Evolutionary conservation across 2,888 invertebrate genomes (phyloP).

Genomic region (Acrobeloides nanus): DNA sequence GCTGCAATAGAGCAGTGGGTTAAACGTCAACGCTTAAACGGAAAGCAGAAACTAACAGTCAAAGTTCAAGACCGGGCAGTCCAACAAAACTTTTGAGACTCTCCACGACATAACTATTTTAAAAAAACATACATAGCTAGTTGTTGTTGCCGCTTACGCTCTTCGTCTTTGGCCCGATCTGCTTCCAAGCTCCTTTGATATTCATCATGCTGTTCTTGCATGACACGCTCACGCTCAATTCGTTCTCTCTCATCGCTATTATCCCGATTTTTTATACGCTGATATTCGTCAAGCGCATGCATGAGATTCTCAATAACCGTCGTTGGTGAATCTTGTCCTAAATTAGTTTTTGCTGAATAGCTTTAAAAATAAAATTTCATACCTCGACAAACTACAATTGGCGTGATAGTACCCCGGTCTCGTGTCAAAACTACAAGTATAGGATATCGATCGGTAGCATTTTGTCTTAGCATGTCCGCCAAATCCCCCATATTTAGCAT

Average conservation of each 20-base stretch:
- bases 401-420: slow-evolving; percentile 25
- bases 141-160: slow-evolving; percentile 23
- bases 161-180: slow-evolving; percentile 37
- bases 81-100: too few species aligned
- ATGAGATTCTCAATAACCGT: slow-evolving; percentile 35
- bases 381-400: slow-evolving; percentile 27
- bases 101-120: background rate
- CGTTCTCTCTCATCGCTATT: slow-evolving; percentile 28
- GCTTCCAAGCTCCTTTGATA: slow-evolving; percentile 37
- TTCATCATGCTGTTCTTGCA: slow-evolving; percentile 40
- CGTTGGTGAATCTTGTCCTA: slow-evolving; percentile 20
- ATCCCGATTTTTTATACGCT: slow-evolving; percentile 18
- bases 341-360: too few species aligned
- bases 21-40: too few species aligned
- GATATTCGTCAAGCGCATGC: slow-evolving; percentile 32
- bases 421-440: slow-evolving; percentile 33
- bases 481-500: slow-evolving; percentile 24
- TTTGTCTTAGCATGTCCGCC: slow-evolving; percentile 8
- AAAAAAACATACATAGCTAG: slow-evolving; percentile 12
- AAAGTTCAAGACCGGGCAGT: too few species aligned
- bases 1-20: too few species aligned
- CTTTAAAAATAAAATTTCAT: too few species aligned
- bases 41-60: too few species aligned
- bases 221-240: slow-evolving; percentile 36
- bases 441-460: slow-evolving; percentile 30